Conservation (phyloP, 2,888 invertebrate genomes). For the Volucella inflata region DNA sequence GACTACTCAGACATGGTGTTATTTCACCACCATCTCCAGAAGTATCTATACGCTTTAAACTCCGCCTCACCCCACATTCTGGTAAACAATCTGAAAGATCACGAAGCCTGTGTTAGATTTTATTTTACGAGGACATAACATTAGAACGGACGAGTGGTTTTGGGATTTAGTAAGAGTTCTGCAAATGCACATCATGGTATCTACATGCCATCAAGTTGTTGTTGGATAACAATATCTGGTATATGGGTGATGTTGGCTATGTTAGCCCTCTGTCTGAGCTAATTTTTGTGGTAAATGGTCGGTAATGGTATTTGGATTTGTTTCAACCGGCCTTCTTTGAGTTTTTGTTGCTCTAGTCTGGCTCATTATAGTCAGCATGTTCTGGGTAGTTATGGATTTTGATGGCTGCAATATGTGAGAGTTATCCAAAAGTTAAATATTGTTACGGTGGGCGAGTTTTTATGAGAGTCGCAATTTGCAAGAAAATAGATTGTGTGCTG, state of each 20-base stretch:
- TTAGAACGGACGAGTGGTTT: conserved; percentile 38
- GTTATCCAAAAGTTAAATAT: conserved; percentile 46
- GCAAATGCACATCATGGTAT: conserved; percentile 29
- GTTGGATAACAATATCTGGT: conserved; percentile 3
- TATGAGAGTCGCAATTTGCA: conserved; percentile 13
- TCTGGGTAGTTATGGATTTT: conserved; percentile 57
- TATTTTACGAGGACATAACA: conserved; percentile 74
- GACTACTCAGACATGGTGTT: conserved; percentile 8
- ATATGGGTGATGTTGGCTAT: conserved; percentile 24
- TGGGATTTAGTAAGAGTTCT: conserved; percentile 35
- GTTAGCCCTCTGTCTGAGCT: conserved; percentile 41
- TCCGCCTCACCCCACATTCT: conserved; percentile 13
- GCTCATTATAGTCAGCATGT: conserved; percentile 17
- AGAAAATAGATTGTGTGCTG: not conserved
- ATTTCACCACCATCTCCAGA: conserved; percentile 14
- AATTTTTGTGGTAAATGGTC: conserved; percentile 66
- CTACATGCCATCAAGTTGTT: conserved; percentile 8
- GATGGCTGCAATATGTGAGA: conserved; percentile 28
- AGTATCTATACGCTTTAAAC: not conserved
- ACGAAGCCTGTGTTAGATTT: conserved; percentile 72
- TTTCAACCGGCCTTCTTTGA: conserved; percentile 37
- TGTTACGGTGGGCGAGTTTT: conserved; percentile 38
- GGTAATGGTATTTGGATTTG: conserved; percentile 65
- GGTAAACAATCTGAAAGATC: not conserved
- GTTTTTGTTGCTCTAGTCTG: not conserved